phyloP scores from a whole-genome alignment of 2,797 vertebrate genomes.

The Loris lydekkerianus region DNA sequence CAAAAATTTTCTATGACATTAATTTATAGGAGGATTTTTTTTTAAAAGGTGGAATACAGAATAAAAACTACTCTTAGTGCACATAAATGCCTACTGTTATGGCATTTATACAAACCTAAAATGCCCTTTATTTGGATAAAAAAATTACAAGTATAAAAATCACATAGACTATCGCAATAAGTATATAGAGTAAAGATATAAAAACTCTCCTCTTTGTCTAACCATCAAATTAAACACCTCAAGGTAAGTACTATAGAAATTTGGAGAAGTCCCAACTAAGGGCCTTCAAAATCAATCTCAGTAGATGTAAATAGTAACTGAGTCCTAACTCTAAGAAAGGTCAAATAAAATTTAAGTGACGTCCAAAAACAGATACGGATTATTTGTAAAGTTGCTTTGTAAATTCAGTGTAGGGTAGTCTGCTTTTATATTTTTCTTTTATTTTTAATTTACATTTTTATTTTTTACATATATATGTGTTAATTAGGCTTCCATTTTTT shows the following conservation, averaged over 20 bases:
- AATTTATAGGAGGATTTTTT: conserved; percentile 16
- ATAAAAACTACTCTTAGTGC: not conserved
- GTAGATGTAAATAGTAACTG: not conserved
- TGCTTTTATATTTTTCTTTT: not conserved
- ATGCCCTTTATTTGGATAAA: conserved; percentile 24
- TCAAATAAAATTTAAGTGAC: not conserved
- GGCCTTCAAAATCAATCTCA: not conserved
- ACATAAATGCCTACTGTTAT: not conserved
- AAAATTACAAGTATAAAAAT: conserved; percentile 22
- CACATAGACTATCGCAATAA: not conserved
- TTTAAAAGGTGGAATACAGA: not conserved
- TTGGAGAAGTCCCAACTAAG: not conserved
- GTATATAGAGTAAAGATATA: not conserved
- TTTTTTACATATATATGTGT: too few relatives aligned
- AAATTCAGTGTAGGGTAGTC: not conserved
- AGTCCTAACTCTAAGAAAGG: not conserved
- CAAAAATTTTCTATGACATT: conserved; percentile 42
- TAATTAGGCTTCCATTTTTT: too few relatives aligned
- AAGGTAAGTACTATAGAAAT: not conserved
- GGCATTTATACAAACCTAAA: not conserved
- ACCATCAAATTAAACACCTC: not conserved
- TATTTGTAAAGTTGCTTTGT: not conserved
- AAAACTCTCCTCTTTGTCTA: not conserved
- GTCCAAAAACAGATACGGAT: not conserved
- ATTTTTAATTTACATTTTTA: too few relatives aligned